phyloP scores from a whole-genome alignment of 2,888 invertebrate genomes.

The Meta bourneti region DNA sequence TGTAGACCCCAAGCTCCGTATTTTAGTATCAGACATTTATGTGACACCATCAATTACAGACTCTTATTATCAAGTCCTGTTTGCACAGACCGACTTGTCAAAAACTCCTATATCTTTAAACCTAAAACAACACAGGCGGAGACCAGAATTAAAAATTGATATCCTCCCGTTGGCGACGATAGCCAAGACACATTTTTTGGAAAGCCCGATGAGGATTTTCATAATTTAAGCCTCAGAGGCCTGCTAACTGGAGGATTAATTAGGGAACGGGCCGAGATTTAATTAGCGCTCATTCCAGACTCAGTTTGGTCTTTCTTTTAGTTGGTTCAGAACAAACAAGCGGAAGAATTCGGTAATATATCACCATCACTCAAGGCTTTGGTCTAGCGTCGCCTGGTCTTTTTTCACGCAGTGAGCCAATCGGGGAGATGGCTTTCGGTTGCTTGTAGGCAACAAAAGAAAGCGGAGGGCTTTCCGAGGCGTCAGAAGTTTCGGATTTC shows the following conservation, averaged over 20 bases:
- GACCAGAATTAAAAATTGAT: not conserved
- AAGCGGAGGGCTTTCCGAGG: not conserved
- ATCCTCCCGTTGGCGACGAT: not conserved
- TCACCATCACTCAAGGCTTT: not conserved
- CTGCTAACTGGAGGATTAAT: conserved; percentile 19
- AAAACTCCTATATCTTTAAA: not conserved
- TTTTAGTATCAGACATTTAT: too few species aligned
- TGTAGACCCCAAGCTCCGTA: too few species aligned
- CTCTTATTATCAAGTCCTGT: not conserved
- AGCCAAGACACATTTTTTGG: not conserved
- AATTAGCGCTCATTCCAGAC: conserved; percentile 32
- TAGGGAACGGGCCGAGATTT: conserved; percentile 38
- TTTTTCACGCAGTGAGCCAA: not conserved
- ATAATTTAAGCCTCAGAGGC: not conserved
- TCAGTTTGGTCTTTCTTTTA: not conserved
- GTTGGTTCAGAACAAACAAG: not conserved
- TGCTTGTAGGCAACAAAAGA: not conserved
- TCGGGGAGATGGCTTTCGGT: not conserved
- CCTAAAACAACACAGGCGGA: not conserved
- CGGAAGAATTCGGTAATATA: not conserved
- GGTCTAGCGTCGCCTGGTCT: not conserved
- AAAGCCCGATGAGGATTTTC: not conserved
- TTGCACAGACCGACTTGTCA: not conserved
- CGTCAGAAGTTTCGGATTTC: not conserved
- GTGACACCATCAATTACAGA: not conserved